Percentiles rank a stretch among this genome's conserved stretches.
Conservation (phyloP, 2,797 vertebrate genomes). For the Urocyon cinereoargenteus region DNA sequence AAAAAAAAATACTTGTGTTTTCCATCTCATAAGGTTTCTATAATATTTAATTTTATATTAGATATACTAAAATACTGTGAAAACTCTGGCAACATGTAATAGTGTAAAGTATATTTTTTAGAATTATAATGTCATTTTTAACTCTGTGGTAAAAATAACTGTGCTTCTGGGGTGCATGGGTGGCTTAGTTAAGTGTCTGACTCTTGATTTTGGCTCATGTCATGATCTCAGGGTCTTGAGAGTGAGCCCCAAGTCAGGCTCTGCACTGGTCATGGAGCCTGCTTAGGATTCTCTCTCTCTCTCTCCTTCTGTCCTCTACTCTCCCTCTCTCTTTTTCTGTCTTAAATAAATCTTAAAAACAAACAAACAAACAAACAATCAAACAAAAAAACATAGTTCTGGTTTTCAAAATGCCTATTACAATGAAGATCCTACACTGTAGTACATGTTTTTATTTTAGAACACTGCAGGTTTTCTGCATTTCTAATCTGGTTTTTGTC, state of each 20-base stretch:
- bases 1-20: background rate
- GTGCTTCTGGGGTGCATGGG: background rate
- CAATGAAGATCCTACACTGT: background rate
- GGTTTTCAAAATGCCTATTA: slow-evolving; percentile 44
- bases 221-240: background rate
- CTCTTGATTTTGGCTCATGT: background rate
- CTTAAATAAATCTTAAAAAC: background rate
- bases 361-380: too few relatives aligned
- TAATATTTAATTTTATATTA: slow-evolving; percentile 44
- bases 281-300: background rate
- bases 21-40: background rate
- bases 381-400: background rate
- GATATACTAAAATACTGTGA: background rate
- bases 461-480: slow-evolving; percentile 15
- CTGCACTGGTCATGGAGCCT: background rate
- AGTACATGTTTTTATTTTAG: slow-evolving; percentile 34
- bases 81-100: background rate
- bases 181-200: background rate
- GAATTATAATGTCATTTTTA: slow-evolving; percentile 40
- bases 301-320: background rate
- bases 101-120: background rate
- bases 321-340: background rate
- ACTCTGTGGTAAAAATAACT: slow-evolving; percentile 12
- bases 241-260: background rate
- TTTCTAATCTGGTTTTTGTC: slow-evolving; percentile 1